Base-by-base conservation (phyloP, 2,888 invertebrate genomes). In the Caenorhabditis sp. region DNA sequence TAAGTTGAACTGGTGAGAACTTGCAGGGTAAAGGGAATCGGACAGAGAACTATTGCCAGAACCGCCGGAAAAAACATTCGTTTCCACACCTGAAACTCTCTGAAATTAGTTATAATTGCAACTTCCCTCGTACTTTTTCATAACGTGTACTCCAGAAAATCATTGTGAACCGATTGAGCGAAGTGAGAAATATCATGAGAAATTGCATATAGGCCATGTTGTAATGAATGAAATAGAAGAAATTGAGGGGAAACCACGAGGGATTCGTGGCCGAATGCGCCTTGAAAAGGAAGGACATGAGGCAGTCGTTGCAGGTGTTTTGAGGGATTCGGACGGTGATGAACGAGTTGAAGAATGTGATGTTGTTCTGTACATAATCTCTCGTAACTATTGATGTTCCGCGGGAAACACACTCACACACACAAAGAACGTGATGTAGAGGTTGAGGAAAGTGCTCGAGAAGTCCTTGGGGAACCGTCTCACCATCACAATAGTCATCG, bases 321-420 rank as follows among this genome's bases (percentile, higher is more conserved):
- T 74, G 66, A 0, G 74, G 74, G 1, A 74, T 15, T 48, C 74
- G 22, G 41, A 74, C 66, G 9, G 74, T 74, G 37, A 74, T 66
- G 26, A 74, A 66, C 2, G 74, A 74, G 48, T 74, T 74, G 39
- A 74, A 32, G 15, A 74, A 74, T 22, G 74, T 74, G 26, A 66
- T 46, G 9, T 24, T 46, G 50, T 74, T 74, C 74, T 74, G 66
- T 0, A 63, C 52, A n/a, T n/a, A n/a, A n/a, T n/a, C n/a, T n/a
- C n/a, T n/a, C n/a, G n/a, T n/a, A n/a, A n/a, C n/a, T n/a, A n/a
- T n/a, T n/a, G n/a, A n/a, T n/a, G n/a, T n/a, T n/a, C n/a, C n/a
- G n/a, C n/a, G n/a, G n/a, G n/a, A n/a, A n/a, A n/a, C n/a, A n/a
- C 26, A 65, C 73, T 73, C n/a, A 73, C 73, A 73, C 59, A 65